Base-by-base conservation (phyloP, 1,140 invertebrate species). In the Maconellicoccus hirsutus region DNA sequence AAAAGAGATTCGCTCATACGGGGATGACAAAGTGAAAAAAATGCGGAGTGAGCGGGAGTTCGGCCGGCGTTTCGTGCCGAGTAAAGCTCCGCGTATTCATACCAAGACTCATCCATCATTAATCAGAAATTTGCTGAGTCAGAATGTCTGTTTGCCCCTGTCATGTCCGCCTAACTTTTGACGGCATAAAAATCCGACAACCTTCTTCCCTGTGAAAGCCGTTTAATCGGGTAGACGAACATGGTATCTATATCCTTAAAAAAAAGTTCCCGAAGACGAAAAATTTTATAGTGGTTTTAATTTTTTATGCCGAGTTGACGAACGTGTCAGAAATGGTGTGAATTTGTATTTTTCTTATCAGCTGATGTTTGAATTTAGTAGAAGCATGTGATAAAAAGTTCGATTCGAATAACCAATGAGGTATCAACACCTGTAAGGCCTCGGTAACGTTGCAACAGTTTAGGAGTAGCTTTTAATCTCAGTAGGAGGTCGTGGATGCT, bases 141-240 rank as follows among this genome's bases (percentile, higher is more conserved):
- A 66, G 61, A 66, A 66, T 66, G 61, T 66, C 61, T 66, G 61
- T 66, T 66, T 66, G 61, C 61, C 61, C 61, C 61, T 66, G 61
- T 66, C 61, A 66, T 66, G 61, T 66, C 61, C 61, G 61, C 61
- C 61, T 66, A 66, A 66, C 61, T 66, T 66, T 25, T 66, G 61
- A 66, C 61, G 61, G 61, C 61, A 66, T 66, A 66, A 66, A 66
- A 66, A 66, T 66, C 61, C 61, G 61, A 66, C 61, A 66, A 66
- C 61, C 21, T 66, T 66, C 61, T 66, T 66, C 25, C 25, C 21
- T 23, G 52, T 59, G 61, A 66, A 66, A 66, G 25, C 61, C 21
- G 21, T 66, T 66, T 66, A 66, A 66, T 66, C 61, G 61, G 61
- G 61, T 66, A 66, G 61, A 66, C 61, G 61, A 66, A 66, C 61